These are phyloP conservation scores for Merluccius polli DNA, from an alignment of 2,797 vertebrate genomes.

Conservation along the genomic window DNA sequence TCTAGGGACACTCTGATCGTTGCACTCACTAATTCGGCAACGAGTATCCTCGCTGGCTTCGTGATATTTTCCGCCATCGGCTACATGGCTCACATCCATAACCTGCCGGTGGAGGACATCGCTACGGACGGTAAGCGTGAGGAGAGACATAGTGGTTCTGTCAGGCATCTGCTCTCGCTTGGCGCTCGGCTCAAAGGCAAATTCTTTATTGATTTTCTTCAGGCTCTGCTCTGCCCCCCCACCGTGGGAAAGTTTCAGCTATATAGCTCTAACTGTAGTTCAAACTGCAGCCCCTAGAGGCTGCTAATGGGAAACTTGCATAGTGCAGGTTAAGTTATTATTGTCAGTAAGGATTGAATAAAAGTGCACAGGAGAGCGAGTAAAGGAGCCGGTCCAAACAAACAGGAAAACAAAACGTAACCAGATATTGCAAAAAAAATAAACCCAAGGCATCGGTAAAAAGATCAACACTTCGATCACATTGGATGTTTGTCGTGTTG, in stretches of 20 bases:
- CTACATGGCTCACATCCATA: conserved; percentile 73
- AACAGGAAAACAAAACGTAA: too few species aligned
- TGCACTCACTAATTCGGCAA: conserved; percentile 67
- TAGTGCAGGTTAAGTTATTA: background rate
- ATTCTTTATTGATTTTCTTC: background rate
- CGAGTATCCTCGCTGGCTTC: conserved; percentile 74
- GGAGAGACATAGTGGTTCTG: background rate
- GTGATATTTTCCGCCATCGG: conserved; percentile 78
- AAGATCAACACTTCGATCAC: background rate
- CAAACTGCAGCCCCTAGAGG: background rate
- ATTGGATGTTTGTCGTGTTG: too few species aligned
- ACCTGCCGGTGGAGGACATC: conserved; percentile 74
- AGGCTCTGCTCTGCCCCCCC: background rate
- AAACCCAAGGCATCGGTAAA: background rate
- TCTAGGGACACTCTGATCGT: conserved; percentile 71
- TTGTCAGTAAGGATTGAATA: background rate
- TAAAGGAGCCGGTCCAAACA: background rate
- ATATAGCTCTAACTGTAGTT: background rate
- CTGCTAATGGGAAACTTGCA: background rate
- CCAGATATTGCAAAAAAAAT: too few species aligned
- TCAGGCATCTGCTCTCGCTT: background rate
- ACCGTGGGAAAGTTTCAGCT: background rate
- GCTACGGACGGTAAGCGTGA: conserved; percentile 67
- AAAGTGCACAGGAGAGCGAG: background rate
- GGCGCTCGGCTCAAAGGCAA: background rate